Conservation (phyloP, 2,888 invertebrate genomes). For the Reticulitermes lucifugus region DNA sequence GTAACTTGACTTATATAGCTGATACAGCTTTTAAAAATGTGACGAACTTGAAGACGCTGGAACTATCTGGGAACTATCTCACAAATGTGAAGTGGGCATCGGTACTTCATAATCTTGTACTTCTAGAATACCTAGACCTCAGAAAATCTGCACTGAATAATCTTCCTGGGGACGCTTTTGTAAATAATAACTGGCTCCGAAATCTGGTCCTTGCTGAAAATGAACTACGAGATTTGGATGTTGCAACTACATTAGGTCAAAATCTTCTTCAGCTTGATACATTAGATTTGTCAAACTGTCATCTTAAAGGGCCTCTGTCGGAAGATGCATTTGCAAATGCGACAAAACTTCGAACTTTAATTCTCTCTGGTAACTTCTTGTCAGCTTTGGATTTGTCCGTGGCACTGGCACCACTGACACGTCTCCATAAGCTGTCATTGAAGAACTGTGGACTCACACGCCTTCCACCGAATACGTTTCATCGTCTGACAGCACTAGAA, state of each 20-base stretch:
- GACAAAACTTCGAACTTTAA: slow-evolving; percentile 72
- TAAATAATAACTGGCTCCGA: slow-evolving; percentile 73
- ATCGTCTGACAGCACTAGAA: slow-evolving; percentile 73
- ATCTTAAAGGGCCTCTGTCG: slow-evolving; percentile 73
- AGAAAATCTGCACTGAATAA: slow-evolving; percentile 71
- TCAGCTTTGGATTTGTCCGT: slow-evolving; percentile 76
- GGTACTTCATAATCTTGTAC: slow-evolving; percentile 70
- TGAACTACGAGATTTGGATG: slow-evolving; percentile 73
- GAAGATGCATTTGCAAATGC: slow-evolving; percentile 77
- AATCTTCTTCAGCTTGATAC: slow-evolving; percentile 74
- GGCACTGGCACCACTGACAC: slow-evolving; percentile 73
- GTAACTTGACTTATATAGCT: slow-evolving; percentile 71
- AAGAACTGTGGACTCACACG: slow-evolving; percentile 75
- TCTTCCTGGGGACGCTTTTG: slow-evolving; percentile 74
- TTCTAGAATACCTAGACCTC: slow-evolving; percentile 74
- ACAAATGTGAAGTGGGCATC: slow-evolving; percentile 71
- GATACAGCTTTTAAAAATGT: slow-evolving; percentile 70
- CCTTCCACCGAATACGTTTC: slow-evolving; percentile 73
- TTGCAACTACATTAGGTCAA: slow-evolving; percentile 73
- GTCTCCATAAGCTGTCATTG: slow-evolving; percentile 74
- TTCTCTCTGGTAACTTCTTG: slow-evolving; percentile 76
- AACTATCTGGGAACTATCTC: slow-evolving; percentile 72
- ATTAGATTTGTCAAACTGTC: slow-evolving; percentile 76
- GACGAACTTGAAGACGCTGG: slow-evolving; percentile 72
- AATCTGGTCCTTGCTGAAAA: slow-evolving; percentile 75